A percentile compares a stretch with the other conserved stretches of the same genome.
These are phyloP conservation scores for Hirtodrosophila confusa DNA, from an alignment of 2,888 invertebrate genomes.

Conservation along the genomic window DNA sequence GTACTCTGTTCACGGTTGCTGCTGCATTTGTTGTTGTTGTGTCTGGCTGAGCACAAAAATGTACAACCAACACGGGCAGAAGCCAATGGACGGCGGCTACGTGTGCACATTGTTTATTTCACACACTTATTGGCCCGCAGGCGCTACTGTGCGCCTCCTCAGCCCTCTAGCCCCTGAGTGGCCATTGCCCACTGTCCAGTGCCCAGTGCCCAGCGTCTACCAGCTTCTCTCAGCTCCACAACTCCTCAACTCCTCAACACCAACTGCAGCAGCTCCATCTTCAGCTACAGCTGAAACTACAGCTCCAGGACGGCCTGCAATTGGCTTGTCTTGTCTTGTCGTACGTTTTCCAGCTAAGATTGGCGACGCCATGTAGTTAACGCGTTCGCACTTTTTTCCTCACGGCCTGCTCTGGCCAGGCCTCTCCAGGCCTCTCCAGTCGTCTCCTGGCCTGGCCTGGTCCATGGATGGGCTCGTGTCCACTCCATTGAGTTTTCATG, in stretches of 20 bases:
- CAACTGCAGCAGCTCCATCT: constrained; percentile 19
- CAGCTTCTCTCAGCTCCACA: constrained; percentile 1
- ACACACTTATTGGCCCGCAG: constrained; percentile 80
- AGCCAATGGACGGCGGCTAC: constrained; percentile 57
- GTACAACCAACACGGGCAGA: constrained; percentile 65
- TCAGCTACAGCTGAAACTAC: constrained; percentile 8
- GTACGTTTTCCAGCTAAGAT: constrained; percentile 79
- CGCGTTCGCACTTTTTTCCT: constrained; percentile 77
- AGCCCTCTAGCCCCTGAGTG: constrained; percentile 20
- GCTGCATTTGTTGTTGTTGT: constrained; percentile 47
- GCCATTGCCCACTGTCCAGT: neutral
- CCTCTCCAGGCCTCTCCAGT: no score
- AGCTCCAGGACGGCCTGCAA: constrained; percentile 50
- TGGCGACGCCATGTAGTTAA: constrained; percentile 79
- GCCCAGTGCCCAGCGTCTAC: constrained; percentile 1
- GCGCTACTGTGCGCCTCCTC: constrained; percentile 70
- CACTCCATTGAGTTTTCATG: constrained; percentile 78
- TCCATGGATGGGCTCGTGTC: constrained; percentile 69
- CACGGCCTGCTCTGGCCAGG: constrained; percentile 17
- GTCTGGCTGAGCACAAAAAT: constrained; percentile 75
- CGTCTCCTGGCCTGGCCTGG: constrained; percentile 26
- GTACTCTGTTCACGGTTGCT: constrained; percentile 12
- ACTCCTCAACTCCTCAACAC: constrained; percentile 10
- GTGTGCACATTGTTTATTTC: constrained; percentile 80
- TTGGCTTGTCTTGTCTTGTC: constrained; percentile 77